Percentiles rank a stretch among this genome's conserved stretches.
These are phyloP conservation scores for Nebria salina DNA, from an alignment of 2,888 invertebrate species.

Conservation along the genomic window DNA sequence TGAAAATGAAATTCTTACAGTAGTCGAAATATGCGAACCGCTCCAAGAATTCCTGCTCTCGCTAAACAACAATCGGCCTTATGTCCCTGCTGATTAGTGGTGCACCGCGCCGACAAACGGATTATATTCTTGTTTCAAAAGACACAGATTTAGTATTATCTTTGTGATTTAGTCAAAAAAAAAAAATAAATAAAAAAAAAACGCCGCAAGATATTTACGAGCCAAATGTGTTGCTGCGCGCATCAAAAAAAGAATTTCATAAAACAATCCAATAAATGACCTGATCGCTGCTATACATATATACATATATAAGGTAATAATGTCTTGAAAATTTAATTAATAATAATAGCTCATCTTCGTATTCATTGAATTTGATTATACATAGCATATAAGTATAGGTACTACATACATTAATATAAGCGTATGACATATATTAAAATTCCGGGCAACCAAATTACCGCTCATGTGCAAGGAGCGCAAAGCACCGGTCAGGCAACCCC, in stretches of 20 bases:
- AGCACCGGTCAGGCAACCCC: not conserved
- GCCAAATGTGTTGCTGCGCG: conserved; percentile 60
- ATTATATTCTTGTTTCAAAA: conserved; percentile 56
- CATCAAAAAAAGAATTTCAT: not conserved
- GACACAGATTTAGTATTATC: conserved; percentile 62
- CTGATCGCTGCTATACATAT: no score
- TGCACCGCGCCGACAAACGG: conserved; percentile 57
- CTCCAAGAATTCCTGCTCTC: conserved; percentile 55
- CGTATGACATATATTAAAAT: not conserved
- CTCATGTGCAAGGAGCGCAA: not conserved
- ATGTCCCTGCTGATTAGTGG: conserved; percentile 49
- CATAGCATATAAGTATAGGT: not conserved
- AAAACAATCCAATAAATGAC: not conserved
- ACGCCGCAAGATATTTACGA: conserved; percentile 59
- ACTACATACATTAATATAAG: not conserved
- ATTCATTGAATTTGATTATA: not conserved
- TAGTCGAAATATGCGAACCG: conserved; percentile 61
- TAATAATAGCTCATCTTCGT: no score
- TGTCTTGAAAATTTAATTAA: no score
- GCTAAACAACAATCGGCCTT: conserved; percentile 53
- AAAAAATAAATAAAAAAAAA: conserved; percentile 54
- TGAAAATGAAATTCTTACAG: conserved; percentile 61
- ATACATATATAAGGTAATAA: no score
- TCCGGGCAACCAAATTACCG: not conserved
- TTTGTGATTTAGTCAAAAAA: conserved; percentile 57